These are phyloP conservation scores for Crotalus viridis DNA, from an alignment of 2,113 vertebrate species.

Conservation along the genomic window DNA sequence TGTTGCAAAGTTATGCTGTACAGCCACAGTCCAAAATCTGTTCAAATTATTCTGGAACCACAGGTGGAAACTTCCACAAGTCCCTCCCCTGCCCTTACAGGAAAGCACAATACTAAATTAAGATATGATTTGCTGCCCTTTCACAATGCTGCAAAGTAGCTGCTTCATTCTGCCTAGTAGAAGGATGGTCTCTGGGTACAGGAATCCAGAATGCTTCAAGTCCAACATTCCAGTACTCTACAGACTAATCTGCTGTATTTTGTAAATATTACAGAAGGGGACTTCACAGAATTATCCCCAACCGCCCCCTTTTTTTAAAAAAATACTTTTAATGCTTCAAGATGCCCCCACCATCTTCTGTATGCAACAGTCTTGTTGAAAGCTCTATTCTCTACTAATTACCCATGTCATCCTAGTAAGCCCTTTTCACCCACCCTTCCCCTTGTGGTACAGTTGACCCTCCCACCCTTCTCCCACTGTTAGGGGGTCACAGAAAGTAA, in stretches of 20 bases:
- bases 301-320: background rate
- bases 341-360: background rate
- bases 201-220: background rate
- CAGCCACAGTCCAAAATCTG: background rate
- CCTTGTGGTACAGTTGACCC: too few relatives aligned
- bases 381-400: background rate
- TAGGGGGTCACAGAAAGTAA: background rate
- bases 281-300: background rate
- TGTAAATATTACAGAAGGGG: background rate
- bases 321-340: background rate
- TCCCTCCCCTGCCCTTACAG: background rate
- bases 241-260: background rate
- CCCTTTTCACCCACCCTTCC: background rate
- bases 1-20: background rate
- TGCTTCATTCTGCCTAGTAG: background rate
- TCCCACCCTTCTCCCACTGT: background rate
- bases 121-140: background rate
- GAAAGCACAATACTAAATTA: background rate
- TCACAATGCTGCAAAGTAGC: background rate
- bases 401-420: background rate
- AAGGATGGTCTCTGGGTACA: background rate
- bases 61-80: background rate
- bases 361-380: background rate
- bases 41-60: background rate
- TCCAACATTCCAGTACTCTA: background rate